phyloP scores from a whole-genome alignment of 2,888 invertebrate species.

The Polyommatus iphigenia region DNA sequence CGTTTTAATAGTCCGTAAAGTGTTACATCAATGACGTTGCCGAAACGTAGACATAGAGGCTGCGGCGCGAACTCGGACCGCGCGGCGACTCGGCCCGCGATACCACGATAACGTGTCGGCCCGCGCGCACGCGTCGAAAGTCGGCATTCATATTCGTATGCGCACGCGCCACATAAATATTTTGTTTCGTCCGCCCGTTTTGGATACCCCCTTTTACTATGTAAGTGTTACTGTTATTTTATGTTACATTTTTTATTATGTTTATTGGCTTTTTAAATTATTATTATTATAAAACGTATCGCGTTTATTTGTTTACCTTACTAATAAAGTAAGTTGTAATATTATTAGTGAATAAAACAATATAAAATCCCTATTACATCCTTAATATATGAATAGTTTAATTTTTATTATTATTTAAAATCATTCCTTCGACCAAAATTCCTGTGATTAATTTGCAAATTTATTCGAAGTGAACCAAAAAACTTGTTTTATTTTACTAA shows the following conservation, averaged over 20 bases:
- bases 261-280: neutral
- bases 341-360: too few relatives aligned
- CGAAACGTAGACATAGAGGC: constrained; percentile 17
- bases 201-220: constrained; percentile 15
- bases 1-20: constrained; percentile 13
- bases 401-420: too few relatives aligned
- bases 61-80: neutral
- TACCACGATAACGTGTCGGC: constrained; percentile 19
- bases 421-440: neutral
- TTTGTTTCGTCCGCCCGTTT: neutral
- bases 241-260: neutral
- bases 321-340: too few relatives aligned
- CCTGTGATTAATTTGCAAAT: neutral
- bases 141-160: constrained; percentile 66
- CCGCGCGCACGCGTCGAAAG: constrained; percentile 62
- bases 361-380: too few relatives aligned
- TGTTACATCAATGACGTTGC: constrained; percentile 27
- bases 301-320: neutral
- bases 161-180: constrained; percentile 35
- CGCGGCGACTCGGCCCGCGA: neutral
- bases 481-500: neutral
- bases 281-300: neutral
- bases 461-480: neutral
- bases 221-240: constrained; percentile 2
- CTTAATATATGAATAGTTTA: too few relatives aligned